Evolutionary conservation across 2,888 invertebrate genomes (phyloP).

Genomic region (Stegophylla sp.): DNA sequence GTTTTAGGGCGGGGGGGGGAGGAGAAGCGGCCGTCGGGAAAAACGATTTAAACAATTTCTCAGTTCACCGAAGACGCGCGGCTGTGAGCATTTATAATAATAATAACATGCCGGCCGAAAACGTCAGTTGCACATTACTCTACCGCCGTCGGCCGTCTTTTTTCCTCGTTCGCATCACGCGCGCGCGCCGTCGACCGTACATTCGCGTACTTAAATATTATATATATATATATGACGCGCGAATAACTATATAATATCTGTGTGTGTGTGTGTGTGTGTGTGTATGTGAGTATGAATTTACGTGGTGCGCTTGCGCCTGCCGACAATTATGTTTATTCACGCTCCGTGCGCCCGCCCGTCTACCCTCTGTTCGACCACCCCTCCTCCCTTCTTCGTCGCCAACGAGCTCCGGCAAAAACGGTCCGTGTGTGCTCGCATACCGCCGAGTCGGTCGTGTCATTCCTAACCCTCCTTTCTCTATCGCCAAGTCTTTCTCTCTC

Average conservation of each 20-base stretch:
- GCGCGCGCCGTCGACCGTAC: background rate
- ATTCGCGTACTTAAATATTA: background rate
- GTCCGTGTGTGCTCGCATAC: background rate
- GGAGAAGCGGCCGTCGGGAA: background rate
- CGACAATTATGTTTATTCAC: slow-evolving; percentile 57
- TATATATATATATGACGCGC: background rate
- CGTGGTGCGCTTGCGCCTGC: slow-evolving; percentile 46
- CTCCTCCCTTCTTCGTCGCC: background rate
- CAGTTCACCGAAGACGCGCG: slow-evolving; percentile 35
- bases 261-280: background rate
- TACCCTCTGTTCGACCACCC: background rate
- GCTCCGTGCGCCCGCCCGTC: slow-evolving; percentile 15
- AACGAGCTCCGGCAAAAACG: slow-evolving; percentile 23
- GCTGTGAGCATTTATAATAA: slow-evolving; percentile 45
- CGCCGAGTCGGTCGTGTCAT: slow-evolving; percentile 51
- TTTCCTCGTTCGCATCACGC: background rate
- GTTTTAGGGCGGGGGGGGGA: background rate
- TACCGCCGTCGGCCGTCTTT: slow-evolving; percentile 3
- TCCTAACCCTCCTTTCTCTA: slow-evolving; percentile 9
- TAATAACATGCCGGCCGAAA: slow-evolving; percentile 39
- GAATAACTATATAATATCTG: background rate
- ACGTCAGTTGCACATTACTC: slow-evolving; percentile 54
- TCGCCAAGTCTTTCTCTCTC: background rate
- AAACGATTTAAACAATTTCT: slow-evolving; percentile 43
- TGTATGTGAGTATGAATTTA: slow-evolving; percentile 2